Conservation (phyloP, 2,888 invertebrate species). For the Camponotus fellah region DNA sequence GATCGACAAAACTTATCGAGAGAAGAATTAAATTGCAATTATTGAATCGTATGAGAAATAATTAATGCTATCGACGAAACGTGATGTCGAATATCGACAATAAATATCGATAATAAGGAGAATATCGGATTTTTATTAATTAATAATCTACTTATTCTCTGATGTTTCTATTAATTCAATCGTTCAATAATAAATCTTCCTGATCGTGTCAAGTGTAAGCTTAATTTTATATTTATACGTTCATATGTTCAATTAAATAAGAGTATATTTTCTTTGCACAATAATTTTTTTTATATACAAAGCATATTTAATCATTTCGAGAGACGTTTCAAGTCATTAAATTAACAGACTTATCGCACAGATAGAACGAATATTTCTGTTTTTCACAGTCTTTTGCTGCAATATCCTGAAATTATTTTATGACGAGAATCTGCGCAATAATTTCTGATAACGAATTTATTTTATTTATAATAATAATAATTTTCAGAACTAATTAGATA, state of each 20-base stretch:
- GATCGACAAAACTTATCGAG: neutral
- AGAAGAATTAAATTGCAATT: neutral
- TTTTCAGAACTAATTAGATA: neutral
- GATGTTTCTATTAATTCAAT: neutral
- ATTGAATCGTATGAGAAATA: neutral
- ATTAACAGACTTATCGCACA: neutral
- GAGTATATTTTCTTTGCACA: neutral
- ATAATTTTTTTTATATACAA: neutral
- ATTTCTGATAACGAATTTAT: neutral
- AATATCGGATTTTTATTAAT: conserved; percentile 1
- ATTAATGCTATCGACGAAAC: neutral
- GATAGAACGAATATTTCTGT: neutral
- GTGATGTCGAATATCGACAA: neutral
- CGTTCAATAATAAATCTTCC: neutral
- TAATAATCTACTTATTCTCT: neutral
- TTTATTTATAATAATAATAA: neutral
- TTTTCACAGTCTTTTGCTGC: neutral
- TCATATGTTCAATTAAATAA: neutral
- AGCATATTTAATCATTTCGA: neutral
- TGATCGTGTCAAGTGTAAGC: neutral
- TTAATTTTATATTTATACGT: neutral
- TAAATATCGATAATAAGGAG: neutral
- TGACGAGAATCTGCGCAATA: neutral
- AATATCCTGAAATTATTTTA: neutral
- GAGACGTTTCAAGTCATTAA: neutral